Evolutionary conservation across 2,797 vertebrate species (phyloP).

Genomic region (Chaetophractus vellerosus): DNA sequence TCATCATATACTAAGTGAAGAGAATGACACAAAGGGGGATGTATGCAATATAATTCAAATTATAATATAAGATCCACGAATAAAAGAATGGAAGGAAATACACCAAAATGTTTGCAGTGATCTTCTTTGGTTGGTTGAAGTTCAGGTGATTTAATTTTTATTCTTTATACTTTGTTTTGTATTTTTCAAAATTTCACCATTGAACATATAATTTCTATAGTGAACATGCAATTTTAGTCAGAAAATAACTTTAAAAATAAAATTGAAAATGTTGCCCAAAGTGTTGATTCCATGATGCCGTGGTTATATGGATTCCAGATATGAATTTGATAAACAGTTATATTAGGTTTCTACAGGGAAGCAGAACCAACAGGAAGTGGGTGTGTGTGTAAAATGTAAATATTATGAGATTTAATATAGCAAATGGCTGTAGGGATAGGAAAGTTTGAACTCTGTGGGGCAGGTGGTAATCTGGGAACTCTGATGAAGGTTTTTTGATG

Average conservation of each 20-base stretch:
- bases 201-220: background rate
- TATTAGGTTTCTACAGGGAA: too few species aligned
- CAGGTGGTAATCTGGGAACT: too few species aligned
- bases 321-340: background rate
- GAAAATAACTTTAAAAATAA: background rate
- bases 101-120: background rate
- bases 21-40: background rate
- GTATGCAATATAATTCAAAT: background rate
- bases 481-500: too few species aligned
- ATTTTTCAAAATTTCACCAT: constrained; percentile 25
- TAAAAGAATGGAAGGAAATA: background rate
- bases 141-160: constrained; percentile 38
- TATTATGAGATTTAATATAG: too few species aligned
- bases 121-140: constrained; percentile 46
- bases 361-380: too few species aligned
- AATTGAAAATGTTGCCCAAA: background rate
- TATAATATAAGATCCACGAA: background rate
- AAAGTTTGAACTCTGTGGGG: too few species aligned
- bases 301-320: background rate
- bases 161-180: background rate
- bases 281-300: background rate
- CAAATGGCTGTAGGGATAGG: too few species aligned
- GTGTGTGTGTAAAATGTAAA: too few species aligned
- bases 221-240: constrained; percentile 4
- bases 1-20: background rate